A percentile compares a stretch with the other conserved stretches of the same genome.
Evolutionary conservation across 2,797 vertebrate species (phyloP).

Genomic region (Picus viridis): DNA sequence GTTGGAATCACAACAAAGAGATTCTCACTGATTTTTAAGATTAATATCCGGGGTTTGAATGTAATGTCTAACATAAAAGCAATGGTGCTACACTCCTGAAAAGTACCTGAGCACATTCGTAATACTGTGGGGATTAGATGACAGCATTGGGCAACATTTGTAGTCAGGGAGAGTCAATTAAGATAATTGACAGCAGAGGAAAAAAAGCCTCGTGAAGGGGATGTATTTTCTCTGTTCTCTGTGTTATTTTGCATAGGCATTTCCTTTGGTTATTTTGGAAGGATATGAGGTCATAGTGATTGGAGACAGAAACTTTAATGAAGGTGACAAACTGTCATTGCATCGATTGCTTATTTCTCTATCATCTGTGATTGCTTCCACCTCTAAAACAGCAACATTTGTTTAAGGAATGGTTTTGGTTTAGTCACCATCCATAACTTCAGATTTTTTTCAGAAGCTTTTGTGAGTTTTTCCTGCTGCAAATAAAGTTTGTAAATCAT

Average conservation of each 20-base stretch:
- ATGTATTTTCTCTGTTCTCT: neutral
- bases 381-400: neutral
- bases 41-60: neutral
- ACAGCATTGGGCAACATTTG: neutral
- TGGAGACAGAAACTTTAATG: neutral
- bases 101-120: neutral
- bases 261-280: slow-evolving; percentile 25
- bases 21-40: slow-evolving; percentile 5
- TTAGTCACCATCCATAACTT: slow-evolving; percentile 6
- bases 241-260: neutral
- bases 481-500: neutral
- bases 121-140: neutral
- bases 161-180: neutral
- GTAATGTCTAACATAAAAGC: neutral
- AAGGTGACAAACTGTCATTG: neutral
- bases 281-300: slow-evolving; percentile 24
- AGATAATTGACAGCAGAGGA: neutral
- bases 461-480: neutral
- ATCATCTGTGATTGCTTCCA: neutral
- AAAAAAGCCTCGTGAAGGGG: neutral
- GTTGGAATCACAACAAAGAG: slow-evolving; percentile 43
- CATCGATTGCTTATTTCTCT: neutral
- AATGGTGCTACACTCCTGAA: neutral
- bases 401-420: neutral
- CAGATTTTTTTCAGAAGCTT: neutral